These are phyloP conservation scores for Tigriopus californicus DNA, from an alignment of 2,888 invertebrate species.

Conservation along the genomic window DNA sequence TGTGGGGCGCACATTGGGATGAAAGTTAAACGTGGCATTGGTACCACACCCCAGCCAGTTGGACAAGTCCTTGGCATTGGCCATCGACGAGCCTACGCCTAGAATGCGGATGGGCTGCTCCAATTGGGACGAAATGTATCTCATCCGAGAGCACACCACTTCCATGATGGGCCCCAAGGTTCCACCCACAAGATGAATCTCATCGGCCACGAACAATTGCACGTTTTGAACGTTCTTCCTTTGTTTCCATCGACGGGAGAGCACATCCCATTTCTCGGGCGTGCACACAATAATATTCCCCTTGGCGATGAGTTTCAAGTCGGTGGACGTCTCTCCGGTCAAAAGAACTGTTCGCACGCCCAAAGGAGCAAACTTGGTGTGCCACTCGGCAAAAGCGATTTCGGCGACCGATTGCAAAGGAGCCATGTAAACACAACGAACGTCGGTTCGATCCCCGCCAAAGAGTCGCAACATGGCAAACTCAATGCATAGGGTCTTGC, in stretches of 20 bases:
- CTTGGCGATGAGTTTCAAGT: slow-evolving; percentile 65
- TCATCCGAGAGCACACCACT: slow-evolving; percentile 58
- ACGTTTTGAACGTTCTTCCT: slow-evolving; percentile 94
- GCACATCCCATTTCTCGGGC: slow-evolving; percentile 95
- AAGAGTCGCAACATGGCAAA: slow-evolving; percentile 79
- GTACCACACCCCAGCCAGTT: slow-evolving; percentile 91
- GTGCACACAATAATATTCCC: slow-evolving; percentile 92
- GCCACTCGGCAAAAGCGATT: slow-evolving; percentile 74
- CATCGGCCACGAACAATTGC: slow-evolving; percentile 87
- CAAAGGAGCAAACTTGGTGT: slow-evolving; percentile 60
- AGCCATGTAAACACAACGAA: slow-evolving; percentile 79
- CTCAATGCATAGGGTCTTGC: slow-evolving; percentile 82
- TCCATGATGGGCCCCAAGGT: slow-evolving; percentile 86
- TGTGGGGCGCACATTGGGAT: slow-evolving; percentile 86
- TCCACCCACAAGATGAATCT: slow-evolving; percentile 59
- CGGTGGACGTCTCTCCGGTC: slow-evolving; percentile 93
- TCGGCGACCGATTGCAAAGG: slow-evolving; percentile 82
- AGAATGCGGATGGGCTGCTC: slow-evolving; percentile 76
- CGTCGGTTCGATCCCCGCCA: slow-evolving; percentile 35
- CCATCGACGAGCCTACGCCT: slow-evolving; percentile 75
- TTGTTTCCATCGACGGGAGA: slow-evolving; percentile 96
- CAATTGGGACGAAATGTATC: slow-evolving; percentile 86
- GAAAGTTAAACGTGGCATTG: slow-evolving; percentile 91
- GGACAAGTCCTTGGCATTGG: slow-evolving; percentile 84
- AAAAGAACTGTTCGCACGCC: slow-evolving; percentile 66